A percentile compares a stretch with the other conserved stretches of the same genome.
phyloP scores from a whole-genome alignment of 2,797 vertebrate genomes.

The Sebastes matsubarae region DNA sequence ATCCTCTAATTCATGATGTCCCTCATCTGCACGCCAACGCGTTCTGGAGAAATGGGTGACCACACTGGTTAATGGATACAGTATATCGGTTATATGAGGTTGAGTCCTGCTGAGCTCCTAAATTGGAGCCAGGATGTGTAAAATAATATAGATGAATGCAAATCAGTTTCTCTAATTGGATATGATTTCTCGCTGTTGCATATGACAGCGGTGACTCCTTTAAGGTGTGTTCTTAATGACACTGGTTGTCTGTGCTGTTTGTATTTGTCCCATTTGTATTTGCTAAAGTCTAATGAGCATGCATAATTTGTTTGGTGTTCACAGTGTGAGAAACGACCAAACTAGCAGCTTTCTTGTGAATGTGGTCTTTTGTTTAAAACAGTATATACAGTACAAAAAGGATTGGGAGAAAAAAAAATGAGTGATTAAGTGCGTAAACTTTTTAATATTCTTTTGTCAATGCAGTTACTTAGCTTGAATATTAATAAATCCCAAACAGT shows the following conservation, averaged over 20 bases:
- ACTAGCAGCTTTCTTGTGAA: constrained; percentile 1
- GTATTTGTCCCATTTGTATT: background rate
- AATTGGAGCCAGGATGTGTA: background rate
- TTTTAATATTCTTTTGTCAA: constrained; percentile 41
- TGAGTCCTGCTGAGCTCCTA: background rate
- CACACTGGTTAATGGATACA: background rate
- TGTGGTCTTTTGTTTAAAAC: constrained; percentile 4
- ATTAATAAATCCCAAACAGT: constrained; percentile 43
- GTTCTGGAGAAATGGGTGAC: constrained; percentile 13
- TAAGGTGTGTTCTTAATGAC: background rate
- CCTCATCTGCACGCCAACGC: constrained; percentile 32
- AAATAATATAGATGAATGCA: background rate
- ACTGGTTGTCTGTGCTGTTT: background rate
- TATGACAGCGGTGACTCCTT: background rate
- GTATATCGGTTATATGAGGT: background rate
- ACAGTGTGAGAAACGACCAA: constrained; percentile 10
- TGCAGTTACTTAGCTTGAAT: constrained; percentile 45
- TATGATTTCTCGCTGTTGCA: background rate
- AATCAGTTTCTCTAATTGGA: constrained; percentile 8
- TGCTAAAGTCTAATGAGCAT: constrained; percentile 20
- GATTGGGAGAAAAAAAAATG: background rate
- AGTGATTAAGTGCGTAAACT: constrained; percentile 30
- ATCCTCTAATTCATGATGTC: constrained; percentile 31
- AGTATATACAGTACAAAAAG: background rate
- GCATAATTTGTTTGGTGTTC: constrained; percentile 8